Evolutionary conservation across 2,888 invertebrate species (phyloP), one percentile per base, ranked within the genome.

Genomic region (Ophonus ardosiacus): DNA sequence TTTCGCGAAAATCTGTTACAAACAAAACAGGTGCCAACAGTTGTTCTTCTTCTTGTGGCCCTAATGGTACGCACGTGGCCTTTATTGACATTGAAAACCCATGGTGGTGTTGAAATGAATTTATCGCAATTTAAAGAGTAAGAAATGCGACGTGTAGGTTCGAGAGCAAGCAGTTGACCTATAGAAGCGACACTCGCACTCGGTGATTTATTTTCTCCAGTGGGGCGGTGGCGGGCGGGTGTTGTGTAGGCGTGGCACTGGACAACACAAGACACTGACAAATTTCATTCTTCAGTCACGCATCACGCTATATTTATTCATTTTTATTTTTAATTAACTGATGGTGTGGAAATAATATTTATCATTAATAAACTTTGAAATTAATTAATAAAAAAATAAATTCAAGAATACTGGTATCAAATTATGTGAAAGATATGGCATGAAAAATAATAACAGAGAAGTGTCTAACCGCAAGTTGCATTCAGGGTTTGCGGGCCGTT

Each of bases 131-230:
- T 82, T 71, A 56, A 71, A 68, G 68, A 56, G 82, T 31, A 31
- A 79, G 57, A 82, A 68, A 82, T 65, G 71, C 71, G 68, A 31
- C 57, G 82, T 82, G 82, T 82, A 82, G 82, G 82, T 68, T 82
- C 31, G 71, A 31, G 31, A n/a, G 21, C 57, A 7, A 56, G 24
- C 24, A 81, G 81, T 81, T 81, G 81, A 81, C 81, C 81, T 81
- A 81, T 81, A 79, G 43, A 63, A 24, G 40, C 13, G 43, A 65
- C 81, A 51, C 63, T 18, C 63, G 63, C 63, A 38, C 40, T 38
- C 31, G 21, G 51, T 61, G 40, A 65, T 81, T 63, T 81, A 65
- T 51, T 43, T 24, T 43, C 68, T 68, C 63, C 81, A 51, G 63
- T 21, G 61, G 24, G 51, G 40, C 21, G 81, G 43, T 10, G 51